Evolutionary conservation across 2,797 vertebrate genomes (phyloP), one percentile per base, ranked within the genome.

Genomic region (Halcyon smyrnensis): DNA sequence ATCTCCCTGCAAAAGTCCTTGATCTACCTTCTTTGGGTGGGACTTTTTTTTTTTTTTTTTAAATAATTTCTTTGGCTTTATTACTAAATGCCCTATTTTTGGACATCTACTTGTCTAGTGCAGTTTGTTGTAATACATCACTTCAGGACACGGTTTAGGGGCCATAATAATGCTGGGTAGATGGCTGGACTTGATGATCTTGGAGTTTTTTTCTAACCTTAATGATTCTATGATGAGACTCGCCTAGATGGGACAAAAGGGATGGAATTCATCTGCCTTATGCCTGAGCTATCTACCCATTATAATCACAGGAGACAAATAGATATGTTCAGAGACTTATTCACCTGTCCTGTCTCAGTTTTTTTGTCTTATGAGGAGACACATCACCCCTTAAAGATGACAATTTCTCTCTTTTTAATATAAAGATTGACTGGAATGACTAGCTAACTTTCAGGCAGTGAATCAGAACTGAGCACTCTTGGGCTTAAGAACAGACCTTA

Each of bases 1-100:
- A 2, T 28, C 5, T 36, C 12, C 81, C 19, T 64, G 53, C 2
- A 30, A 71, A 87, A 80, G 14, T 50, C 77, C 84, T 4, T 9
- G 6, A n/a, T 21, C 15, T 36, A 11, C 4, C 8, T 85, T 30
- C 28, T 70, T 54, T 50, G 20, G 11, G 41, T 4, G 2, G 20
- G 71, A 25, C 1, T 1, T 32, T 2, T 0, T 9, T 71, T 2
- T 0, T 9, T 71, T 41, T 45, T 12, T 51, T n/a, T 25, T 59
- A 25, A 48, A 50, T 50, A 50, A 46, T 67, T 89, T 70, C 3
- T 46, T 71, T 87, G 3, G 4, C 27, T 83, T 1, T 43, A 28
- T 56, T 76, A 17, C 24, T 37, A 20, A 4, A 32, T 10, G 9
- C 3, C 4, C 59, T 60, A n/a, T 11, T 92, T 88, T 69, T 34